phyloP scores from a whole-genome alignment of 1,140 invertebrate species.

The Hesperophylax magnus region DNA sequence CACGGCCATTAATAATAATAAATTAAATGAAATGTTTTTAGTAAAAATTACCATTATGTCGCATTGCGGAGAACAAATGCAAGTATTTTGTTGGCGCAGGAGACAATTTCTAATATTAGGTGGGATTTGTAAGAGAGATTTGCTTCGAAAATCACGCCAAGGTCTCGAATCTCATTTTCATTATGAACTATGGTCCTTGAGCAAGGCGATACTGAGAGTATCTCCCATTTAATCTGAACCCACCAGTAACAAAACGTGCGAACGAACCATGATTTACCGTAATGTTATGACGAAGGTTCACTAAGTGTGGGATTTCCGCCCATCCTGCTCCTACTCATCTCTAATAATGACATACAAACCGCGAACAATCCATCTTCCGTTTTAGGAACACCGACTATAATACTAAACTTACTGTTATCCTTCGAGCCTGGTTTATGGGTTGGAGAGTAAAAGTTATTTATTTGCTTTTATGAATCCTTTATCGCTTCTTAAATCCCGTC shows the following conservation, averaged over 20 bases:
- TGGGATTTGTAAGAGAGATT: no score
- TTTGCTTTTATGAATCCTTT: not conserved
- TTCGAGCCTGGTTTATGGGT: not conserved
- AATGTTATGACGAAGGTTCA: constrained; percentile 5
- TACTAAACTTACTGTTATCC: not conserved
- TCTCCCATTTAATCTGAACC: not conserved
- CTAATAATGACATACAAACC: not conserved
- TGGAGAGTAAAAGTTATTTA: not conserved
- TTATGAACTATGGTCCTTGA: no score
- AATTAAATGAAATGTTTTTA: no score
- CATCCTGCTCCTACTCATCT: not conserved
- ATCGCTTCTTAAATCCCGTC: no score
- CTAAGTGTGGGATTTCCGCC: constrained; percentile 17
- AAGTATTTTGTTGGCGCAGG: no score
- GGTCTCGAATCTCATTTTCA: no score
- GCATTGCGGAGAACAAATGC: no score
- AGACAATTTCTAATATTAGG: no score
- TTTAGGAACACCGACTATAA: not conserved
- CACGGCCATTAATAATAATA: no score
- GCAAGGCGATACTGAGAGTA: no score
- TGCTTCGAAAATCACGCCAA: no score
- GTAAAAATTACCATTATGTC: no score
- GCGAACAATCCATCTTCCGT: not conserved
- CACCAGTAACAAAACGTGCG: not conserved
- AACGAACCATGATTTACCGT: constrained; percentile 14